Conservation (phyloP, 64 coral and sea anemone genomes). For the Stichodactyla helianthus region DNA sequence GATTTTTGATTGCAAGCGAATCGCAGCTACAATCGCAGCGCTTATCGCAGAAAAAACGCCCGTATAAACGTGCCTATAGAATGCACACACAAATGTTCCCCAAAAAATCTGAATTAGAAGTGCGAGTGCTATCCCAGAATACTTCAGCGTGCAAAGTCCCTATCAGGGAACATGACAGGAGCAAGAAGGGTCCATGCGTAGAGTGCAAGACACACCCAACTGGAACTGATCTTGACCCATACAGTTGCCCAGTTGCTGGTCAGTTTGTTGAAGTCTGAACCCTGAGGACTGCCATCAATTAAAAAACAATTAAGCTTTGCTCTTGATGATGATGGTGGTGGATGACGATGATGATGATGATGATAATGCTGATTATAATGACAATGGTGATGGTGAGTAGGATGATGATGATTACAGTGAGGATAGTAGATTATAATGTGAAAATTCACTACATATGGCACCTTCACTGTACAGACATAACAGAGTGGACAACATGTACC, state of each 20-base stretch:
- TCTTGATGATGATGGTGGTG: too few species aligned
- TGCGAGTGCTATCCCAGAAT: not conserved
- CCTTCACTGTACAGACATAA: too few species aligned
- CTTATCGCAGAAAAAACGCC: not conserved
- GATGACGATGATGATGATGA: too few species aligned
- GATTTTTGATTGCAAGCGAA: too few species aligned
- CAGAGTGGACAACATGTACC: too few species aligned
- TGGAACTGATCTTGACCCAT: slow-evolving; percentile 92
- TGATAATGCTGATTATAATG: too few species aligned
- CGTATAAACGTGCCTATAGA: not conserved
- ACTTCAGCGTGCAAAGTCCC: slow-evolving; percentile 62
- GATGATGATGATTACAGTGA: too few species aligned
- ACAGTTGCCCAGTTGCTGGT: slow-evolving; percentile 98
- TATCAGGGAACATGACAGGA: slow-evolving; percentile 76
- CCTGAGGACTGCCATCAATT: slow-evolving; percentile 52
- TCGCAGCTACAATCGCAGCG: too few species aligned
- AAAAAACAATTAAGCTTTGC: not conserved
- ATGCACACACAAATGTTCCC: not conserved
- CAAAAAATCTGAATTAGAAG: not conserved
- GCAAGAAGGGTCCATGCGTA: slow-evolving; percentile 90
- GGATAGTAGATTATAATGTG: too few species aligned
- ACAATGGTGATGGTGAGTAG: too few species aligned
- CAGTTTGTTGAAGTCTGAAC: slow-evolving; percentile 78
- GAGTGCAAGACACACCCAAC: slow-evolving; percentile 85
- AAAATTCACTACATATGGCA: too few species aligned